These are phyloP conservation scores for Psittacula echo DNA, from an alignment of 2,797 vertebrate species.

Conservation along the genomic window DNA sequence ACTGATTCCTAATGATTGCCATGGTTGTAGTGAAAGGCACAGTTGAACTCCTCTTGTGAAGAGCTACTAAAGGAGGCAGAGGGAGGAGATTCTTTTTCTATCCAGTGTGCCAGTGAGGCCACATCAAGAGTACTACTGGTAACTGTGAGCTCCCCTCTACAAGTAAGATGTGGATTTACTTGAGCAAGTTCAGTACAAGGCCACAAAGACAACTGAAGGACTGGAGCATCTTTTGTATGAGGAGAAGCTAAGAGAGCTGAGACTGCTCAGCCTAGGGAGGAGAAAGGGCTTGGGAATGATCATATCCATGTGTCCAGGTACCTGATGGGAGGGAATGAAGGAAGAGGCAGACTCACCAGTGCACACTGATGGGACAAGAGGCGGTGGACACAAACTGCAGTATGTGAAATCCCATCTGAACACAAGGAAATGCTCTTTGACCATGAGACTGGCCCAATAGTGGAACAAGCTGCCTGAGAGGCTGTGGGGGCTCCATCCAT, in stretches of 20 bases:
- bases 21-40: background rate
- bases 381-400: background rate
- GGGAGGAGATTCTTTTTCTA: background rate
- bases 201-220: background rate
- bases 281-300: background rate
- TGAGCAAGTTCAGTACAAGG: background rate
- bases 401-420: background rate
- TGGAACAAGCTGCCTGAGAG: background rate
- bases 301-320: background rate
- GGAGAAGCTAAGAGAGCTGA: background rate
- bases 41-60: background rate
- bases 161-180: rapidly evolving
- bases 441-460: rapidly evolving
- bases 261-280: background rate
- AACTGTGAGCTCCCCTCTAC: background rate
- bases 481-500: background rate
- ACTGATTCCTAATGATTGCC: background rate
- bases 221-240: background rate
- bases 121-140: rapidly evolving
- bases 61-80: background rate
- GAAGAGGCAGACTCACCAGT: background rate
- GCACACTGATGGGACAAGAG: background rate
- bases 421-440: background rate
- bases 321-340: background rate
- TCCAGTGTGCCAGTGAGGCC: too few species aligned